Conservation (phyloP, 2,113 vertebrate genomes). For the Bubalus kerabau region DNA sequence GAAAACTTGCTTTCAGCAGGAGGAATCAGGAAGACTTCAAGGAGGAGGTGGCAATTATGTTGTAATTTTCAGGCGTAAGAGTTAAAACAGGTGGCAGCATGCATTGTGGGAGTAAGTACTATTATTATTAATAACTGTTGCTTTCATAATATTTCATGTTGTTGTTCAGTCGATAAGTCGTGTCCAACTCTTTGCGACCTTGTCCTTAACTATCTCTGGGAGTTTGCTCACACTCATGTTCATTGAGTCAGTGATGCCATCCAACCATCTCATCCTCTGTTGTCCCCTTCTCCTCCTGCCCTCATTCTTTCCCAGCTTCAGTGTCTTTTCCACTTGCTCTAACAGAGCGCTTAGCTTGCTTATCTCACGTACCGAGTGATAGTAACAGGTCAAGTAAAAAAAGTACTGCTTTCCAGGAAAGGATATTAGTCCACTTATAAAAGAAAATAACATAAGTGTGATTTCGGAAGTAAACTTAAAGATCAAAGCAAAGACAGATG, state of each 20-base stretch:
- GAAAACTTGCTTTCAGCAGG: not conserved
- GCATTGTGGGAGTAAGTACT: no score
- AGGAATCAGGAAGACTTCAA: no score
- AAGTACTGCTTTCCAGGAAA: not conserved
- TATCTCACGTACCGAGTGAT: not conserved
- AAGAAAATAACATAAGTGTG: not conserved
- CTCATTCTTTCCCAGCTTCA: not conserved
- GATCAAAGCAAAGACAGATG: not conserved
- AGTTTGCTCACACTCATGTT: not conserved
- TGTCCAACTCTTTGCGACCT: not conserved
- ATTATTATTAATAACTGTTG: not conserved
- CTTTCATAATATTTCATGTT: not conserved
- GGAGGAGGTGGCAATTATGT: no score
- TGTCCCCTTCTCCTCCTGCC: not conserved
- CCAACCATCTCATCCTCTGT: not conserved
- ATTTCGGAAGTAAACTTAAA: conserved; percentile 1
- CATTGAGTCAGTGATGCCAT: not conserved
- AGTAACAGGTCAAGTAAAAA: not conserved
- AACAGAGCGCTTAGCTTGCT: not conserved
- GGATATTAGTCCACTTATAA: not conserved
- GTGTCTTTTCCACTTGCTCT: not conserved
- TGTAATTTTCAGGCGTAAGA: no score
- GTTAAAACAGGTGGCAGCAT: no score
- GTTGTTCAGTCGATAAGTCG: not conserved
- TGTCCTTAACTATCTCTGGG: not conserved